A percentile compares a stretch with the other conserved stretches of the same genome.
These are phyloP conservation scores for Bombycilla garrulus DNA, from an alignment of 2,113 vertebrate genomes.

Conservation along the genomic window DNA sequence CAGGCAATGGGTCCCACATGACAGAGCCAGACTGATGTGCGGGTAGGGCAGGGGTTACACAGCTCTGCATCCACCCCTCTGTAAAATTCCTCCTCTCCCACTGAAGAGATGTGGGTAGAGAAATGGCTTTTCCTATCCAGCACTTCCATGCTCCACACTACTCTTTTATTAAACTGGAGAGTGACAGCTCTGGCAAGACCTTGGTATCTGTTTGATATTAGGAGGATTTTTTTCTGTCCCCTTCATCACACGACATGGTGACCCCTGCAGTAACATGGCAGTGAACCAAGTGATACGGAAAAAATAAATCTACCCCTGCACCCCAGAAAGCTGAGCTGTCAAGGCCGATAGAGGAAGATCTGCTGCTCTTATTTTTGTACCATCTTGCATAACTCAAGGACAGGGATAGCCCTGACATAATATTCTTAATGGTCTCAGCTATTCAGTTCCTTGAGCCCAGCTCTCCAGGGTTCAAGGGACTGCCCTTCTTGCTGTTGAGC, in stretches of 20 bases:
- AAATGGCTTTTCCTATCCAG: not conserved
- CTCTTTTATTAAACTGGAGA: not conserved
- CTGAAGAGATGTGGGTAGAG: not conserved
- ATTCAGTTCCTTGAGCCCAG: not conserved
- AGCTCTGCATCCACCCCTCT: not conserved
- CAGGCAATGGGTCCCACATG: not conserved
- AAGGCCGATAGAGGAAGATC: not conserved
- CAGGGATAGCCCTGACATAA: not conserved
- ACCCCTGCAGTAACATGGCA: not conserved
- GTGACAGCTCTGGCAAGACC: not conserved
- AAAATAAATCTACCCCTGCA: not conserved
- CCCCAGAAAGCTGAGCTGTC: not conserved
- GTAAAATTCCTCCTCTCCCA: not conserved
- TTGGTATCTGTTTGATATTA: not conserved
- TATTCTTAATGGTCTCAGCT: not conserved
- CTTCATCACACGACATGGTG: not conserved
- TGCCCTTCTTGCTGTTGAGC: not conserved
- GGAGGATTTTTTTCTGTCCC: not conserved
- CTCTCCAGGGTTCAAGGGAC: not conserved
- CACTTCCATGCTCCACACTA: not conserved
- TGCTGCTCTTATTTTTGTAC: not conserved
- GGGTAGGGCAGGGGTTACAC: not conserved
- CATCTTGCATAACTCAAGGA: not conserved
- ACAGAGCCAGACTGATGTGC: not conserved
- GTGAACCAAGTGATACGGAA: not conserved